These are phyloP conservation scores for Aspidoscelis tigris DNA, from an alignment of 2,113 vertebrate species.

Conservation along the genomic window DNA sequence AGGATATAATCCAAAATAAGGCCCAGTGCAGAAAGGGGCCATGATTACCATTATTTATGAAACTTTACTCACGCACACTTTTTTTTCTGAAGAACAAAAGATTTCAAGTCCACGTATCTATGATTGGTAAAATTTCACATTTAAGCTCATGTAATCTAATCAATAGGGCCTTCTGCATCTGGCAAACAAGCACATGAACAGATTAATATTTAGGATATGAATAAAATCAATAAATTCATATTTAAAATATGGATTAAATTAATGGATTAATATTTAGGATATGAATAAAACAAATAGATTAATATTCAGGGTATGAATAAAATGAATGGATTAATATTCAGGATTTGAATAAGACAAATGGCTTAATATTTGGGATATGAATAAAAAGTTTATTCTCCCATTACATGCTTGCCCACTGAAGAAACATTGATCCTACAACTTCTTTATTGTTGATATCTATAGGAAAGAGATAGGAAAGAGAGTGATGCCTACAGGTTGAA, in stretches of 20 bases:
- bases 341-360: neutral
- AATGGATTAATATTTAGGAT: neutral
- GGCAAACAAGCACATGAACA: neutral
- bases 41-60: too few relatives aligned
- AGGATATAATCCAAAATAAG: too few relatives aligned
- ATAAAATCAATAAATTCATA: too few relatives aligned
- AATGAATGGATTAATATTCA: neutral
- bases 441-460: neutral
- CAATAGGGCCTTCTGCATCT: too few relatives aligned
- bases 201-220: neutral
- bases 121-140: too few relatives aligned
- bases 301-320: neutral
- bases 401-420: neutral
- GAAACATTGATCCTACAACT: slow-evolving; percentile 14
- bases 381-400: neutral
- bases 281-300: too few relatives aligned
- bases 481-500: slow-evolving; percentile 21
- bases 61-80: too few relatives aligned
- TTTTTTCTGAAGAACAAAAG: too few relatives aligned
- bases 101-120: too few relatives aligned
- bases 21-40: too few relatives aligned
- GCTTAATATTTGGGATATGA: neutral
- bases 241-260: neutral
- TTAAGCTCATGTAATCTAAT: too few relatives aligned
- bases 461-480: slow-evolving; percentile 14